Percentiles rank a stretch among this genome's conserved stretches.
Evolutionary conservation across 1,140 invertebrate species (phyloP).

Genomic region (Heliconius congener): DNA sequence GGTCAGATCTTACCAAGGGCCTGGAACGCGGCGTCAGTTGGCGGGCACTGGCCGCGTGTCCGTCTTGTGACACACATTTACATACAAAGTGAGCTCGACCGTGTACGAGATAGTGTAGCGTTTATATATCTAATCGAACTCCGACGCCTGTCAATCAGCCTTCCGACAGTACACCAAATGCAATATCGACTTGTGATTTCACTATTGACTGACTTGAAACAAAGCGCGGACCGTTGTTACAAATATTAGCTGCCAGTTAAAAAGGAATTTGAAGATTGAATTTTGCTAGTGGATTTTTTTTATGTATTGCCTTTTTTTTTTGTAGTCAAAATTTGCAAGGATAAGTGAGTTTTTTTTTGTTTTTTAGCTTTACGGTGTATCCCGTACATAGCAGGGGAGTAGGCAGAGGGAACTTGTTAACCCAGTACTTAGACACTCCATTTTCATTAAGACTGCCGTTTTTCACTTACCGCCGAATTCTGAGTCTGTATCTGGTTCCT

Average conservation of each 20-base stretch:
- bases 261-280: background rate
- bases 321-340: too few relatives aligned
- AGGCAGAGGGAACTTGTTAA: background rate
- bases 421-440: background rate
- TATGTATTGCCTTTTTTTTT: background rate
- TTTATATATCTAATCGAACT: slow-evolving; percentile 64
- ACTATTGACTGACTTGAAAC: slow-evolving; percentile 35
- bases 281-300: too few relatives aligned
- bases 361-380: too few relatives aligned
- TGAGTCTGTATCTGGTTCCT: too few relatives aligned
- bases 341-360: too few relatives aligned
- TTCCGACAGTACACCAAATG: slow-evolving; percentile 50
- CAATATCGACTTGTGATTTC: slow-evolving; percentile 53
- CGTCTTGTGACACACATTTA: slow-evolving; percentile 59
- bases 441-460: background rate
- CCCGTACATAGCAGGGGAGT: too few relatives aligned
- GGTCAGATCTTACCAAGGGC: slow-evolving; percentile 14
- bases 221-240: background rate
- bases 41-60: slow-evolving; percentile 38
- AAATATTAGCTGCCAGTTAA: slow-evolving; percentile 10
- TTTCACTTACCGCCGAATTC: background rate
- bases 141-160: slow-evolving; percentile 66
- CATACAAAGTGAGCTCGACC: slow-evolving; percentile 68
- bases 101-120: slow-evolving; percentile 59
- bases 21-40: slow-evolving; percentile 24